These are phyloP conservation scores for Toxotes lorentzi DNA, from an alignment of 2,797 vertebrate species.

Conservation along the genomic window DNA sequence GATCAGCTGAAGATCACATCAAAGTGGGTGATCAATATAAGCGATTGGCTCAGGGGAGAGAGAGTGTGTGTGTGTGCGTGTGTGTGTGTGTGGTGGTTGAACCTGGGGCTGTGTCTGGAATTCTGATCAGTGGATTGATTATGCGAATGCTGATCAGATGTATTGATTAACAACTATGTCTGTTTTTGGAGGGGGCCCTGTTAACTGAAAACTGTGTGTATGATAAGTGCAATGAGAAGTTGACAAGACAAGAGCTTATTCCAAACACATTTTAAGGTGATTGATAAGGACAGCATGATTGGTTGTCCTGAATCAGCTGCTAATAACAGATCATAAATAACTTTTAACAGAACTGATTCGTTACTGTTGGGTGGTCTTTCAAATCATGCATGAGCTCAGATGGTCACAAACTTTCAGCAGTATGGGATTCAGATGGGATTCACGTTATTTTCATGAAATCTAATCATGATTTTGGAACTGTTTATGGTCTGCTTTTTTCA, in stretches of 20 bases:
- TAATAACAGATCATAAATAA: not conserved
- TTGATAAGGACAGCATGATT: not conserved
- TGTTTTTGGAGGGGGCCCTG: constrained; percentile 56
- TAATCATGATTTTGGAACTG: not conserved
- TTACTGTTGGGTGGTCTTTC: not conserved
- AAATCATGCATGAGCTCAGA: not conserved
- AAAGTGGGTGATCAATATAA: constrained; percentile 81
- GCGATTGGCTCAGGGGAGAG: constrained; percentile 74
- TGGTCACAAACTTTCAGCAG: not conserved
- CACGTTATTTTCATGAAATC: not conserved
- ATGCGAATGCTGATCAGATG: constrained; percentile 75
- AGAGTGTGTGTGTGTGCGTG: constrained; percentile 6
- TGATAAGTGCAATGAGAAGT: constrained; percentile 29
- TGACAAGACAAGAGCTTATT: constrained; percentile 21
- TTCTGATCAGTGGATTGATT: constrained; percentile 82
- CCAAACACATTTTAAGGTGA: not conserved
- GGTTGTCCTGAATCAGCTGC: not conserved
- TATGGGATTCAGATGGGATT: no score
- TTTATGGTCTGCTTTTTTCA: not conserved
- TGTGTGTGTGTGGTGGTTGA: constrained; percentile 44
- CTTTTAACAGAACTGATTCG: not conserved
- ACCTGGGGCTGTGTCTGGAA: constrained; percentile 76
- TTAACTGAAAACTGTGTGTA: constrained; percentile 40
- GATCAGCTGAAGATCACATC: constrained; percentile 85
- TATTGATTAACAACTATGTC: constrained; percentile 76